phyloP scores from a whole-genome alignment of 2,888 invertebrate species.

The Agrochola macilenta region DNA sequence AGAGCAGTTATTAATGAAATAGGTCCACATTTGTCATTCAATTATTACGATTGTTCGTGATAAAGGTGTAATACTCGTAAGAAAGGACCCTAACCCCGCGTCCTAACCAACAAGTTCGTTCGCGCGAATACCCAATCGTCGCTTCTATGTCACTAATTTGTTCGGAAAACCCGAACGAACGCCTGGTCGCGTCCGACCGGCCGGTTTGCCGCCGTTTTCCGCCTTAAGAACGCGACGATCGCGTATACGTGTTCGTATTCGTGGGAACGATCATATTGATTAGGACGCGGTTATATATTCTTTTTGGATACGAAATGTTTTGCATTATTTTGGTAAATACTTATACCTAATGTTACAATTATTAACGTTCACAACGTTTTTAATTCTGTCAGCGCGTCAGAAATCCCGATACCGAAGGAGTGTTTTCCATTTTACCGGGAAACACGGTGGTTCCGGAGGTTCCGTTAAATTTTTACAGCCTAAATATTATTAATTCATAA shows the following conservation, averaged over 20 bases:
- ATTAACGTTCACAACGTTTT: background rate
- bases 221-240: background rate
- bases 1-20: too few relatives aligned
- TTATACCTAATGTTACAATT: background rate
- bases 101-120: background rate
- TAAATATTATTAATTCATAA: background rate
- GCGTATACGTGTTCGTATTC: background rate
- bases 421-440: too few relatives aligned
- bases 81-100: background rate
- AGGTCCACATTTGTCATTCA: background rate
- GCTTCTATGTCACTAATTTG: background rate
- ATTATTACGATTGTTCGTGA: background rate
- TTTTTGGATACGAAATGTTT: background rate
- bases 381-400: background rate
- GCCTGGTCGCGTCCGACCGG: background rate
- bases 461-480: background rate
- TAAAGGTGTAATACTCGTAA: background rate
- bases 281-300: background rate
- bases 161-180: background rate
- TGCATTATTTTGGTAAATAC: background rate
- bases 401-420: background rate
- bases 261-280: background rate
- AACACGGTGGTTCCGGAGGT: too few relatives aligned
- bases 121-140: background rate
- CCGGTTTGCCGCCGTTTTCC: background rate